Base-by-base conservation (phyloP, 2,797 vertebrate species). In the Oreortyx pictus region DNA sequence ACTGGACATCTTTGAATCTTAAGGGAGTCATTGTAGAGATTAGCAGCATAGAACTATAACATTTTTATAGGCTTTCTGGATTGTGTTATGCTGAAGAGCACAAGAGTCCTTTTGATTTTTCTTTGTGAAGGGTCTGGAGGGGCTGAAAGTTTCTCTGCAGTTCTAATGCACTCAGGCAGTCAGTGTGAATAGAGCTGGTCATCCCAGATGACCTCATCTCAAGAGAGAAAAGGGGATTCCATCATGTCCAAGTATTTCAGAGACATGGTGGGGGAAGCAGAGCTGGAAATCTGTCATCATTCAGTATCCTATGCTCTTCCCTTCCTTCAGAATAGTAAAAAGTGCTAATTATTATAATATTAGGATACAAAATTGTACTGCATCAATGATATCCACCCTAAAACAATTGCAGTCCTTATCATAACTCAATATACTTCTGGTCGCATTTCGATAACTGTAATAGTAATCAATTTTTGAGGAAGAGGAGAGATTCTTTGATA, bases 91-190 rank as follows among this genome's bases (percentile, higher is more conserved):
- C 19, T 46, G 35, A 86, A 60, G 22, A 7, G 22, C 31, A 12
- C 35, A 83, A 43, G 13, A 13, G 7, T 52, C 54, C 70, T 75
- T 68, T 73, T 60, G 43, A 29, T 76, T 76, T 72, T 9, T 46
- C 14, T 1, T 0, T 75, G 35, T 7, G 35, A 52, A 73, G 10
- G 6, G 1, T 49, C 14, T 37, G 23, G 19, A 82, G 20, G 29
- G 90, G 11, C n/a, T 29, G 29, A 9, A 79, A 41, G 19, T 73
- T 86, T 16, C 64, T 66, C 5, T 64, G 0, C 35, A 20, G 16
- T 90, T 81, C 47, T 86, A 22, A 60, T 39, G 13, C 49, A 8
- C 20, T 82, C 11, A 11, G 22, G 37, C 41, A 80, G 17, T 39
- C 75, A 29, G 22, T 60, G 17, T 89, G 44, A 66, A 47, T 33